A percentile compares a stretch with the other conserved stretches of the same genome.
Evolutionary conservation across 2,888 invertebrate genomes (phyloP).

Genomic region (Lasioglossum pauxillum): DNA sequence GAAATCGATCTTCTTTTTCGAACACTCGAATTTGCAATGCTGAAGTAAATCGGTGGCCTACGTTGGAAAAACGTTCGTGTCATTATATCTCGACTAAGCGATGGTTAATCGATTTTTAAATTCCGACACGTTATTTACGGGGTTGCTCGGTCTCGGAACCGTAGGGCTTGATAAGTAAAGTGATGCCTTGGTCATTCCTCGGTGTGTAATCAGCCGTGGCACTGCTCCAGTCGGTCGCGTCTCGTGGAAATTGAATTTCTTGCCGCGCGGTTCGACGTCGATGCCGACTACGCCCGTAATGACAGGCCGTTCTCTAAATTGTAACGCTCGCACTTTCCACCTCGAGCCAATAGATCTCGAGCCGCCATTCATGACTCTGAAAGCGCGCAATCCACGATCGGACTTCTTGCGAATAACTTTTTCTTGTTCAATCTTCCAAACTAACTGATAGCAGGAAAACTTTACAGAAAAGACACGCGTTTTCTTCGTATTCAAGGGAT

Average conservation of each 20-base stretch:
- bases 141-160: not conserved
- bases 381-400: not conserved
- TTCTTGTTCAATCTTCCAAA: not conserved
- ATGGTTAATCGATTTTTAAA: conserved; percentile 1
- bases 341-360: not conserved
- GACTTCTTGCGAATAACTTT: not conserved
- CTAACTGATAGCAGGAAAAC: not conserved
- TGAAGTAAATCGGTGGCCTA: not conserved
- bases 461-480: not conserved
- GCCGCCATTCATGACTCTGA: not conserved
- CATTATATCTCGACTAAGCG: not conserved
- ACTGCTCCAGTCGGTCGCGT: conserved; percentile 25
- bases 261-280: not conserved
- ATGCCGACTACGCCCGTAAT: not conserved
- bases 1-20: not conserved
- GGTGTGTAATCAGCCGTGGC: conserved; percentile 41
- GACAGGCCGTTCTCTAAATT: conserved; percentile 20
- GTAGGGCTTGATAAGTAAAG: conserved; percentile 14
- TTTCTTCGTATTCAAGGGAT: not conserved
- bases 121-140: not conserved
- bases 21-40: not conserved
- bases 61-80: not conserved
- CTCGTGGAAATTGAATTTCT: conserved; percentile 41
- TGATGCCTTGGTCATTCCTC: conserved; percentile 14
- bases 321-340: conserved; percentile 9